These are phyloP conservation scores for Andrena minutula DNA, from an alignment of 2,888 invertebrate species.

Conservation along the genomic window DNA sequence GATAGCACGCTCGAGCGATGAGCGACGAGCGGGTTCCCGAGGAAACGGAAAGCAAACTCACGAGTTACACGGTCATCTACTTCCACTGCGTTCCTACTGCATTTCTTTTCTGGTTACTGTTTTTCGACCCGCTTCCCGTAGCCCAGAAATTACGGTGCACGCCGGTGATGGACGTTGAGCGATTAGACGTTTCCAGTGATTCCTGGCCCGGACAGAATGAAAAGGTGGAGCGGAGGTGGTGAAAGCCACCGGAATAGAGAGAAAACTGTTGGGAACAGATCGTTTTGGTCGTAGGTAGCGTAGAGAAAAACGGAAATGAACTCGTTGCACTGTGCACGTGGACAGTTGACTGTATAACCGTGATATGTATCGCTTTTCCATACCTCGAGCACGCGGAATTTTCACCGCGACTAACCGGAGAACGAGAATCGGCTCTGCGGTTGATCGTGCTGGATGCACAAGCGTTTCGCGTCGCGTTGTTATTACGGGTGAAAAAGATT, in stretches of 20 bases:
- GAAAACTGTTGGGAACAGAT: not conserved
- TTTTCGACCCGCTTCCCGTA: conserved; percentile 8
- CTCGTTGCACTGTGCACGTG: not conserved
- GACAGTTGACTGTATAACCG: not conserved
- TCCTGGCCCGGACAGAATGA: not conserved
- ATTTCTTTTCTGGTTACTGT: conserved; percentile 14
- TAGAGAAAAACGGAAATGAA: not conserved
- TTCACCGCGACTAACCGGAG: not conserved
- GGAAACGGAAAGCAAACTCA: conserved; percentile 47
- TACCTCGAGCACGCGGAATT: not conserved
- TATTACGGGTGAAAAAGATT: conserved; percentile 17
- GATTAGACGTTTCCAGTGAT: conserved; percentile 1
- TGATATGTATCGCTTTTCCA: too few species aligned
- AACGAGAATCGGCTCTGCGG: not conserved
- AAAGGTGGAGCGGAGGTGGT: not conserved
- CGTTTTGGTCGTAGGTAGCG: not conserved
- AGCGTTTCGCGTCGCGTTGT: conserved; percentile 22
- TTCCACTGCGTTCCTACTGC: conserved; percentile 14
- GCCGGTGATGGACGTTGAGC: not conserved
- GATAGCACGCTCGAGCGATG: conserved; percentile 17
- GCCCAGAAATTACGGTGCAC: not conserved
- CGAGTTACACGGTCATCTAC: conserved; percentile 42
- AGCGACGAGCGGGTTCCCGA: conserved; percentile 14
- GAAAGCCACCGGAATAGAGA: not conserved
- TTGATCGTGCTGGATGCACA: not conserved